Base-by-base conservation (phyloP, 1,140 invertebrate genomes). In the Bombus huntii region DNA sequence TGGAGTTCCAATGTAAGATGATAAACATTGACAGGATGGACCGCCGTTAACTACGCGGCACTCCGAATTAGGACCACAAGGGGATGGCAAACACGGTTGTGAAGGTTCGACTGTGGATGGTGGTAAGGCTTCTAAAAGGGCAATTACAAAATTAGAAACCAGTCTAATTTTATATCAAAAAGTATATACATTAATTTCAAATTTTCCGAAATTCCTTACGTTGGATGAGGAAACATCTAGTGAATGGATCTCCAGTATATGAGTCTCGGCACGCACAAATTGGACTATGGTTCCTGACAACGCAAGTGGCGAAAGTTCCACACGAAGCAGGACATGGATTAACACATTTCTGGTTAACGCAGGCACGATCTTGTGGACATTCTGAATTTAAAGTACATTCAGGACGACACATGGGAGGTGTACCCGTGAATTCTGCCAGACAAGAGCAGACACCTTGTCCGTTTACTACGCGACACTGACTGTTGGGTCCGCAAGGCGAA, bases 31-130 rank as follows among this genome's bases (percentile, higher is more conserved):
- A 92, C 57, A 93, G n/a, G 93, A 91, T 34, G 92, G 87, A 34
- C 91, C 90, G 53, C 92, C 92, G 12, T 94, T 91, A 42, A 93
- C 91, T 25, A 59, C 57, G 10, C 93, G 90, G 81, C 96, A 96
- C 96, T 97, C 80, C 94, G 93, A 72, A 87, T 96, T 96, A 53
- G 90, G 88, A 25, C 97, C 97, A 93, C 98, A 98, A 5, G 98
- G 97, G 22, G 96, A 97, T 76, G 97, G 97, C 92, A 96, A 96
- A 92, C 98, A 98, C 2, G 97, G 97, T 94, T 97, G 96, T 34
- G 68, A 76, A 59, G 3, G 0, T 59, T 59, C 57, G 25, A 59
- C 2, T 28, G 57, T 10, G 3, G 57, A 3, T 9, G 25, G 57
- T 10, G 57, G 57, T 22, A 10, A 1, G 9, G 57, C 9, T 59